These are phyloP conservation scores for Sciurus niger DNA, from an alignment of 2,113 vertebrate species.

Conservation along the genomic window DNA sequence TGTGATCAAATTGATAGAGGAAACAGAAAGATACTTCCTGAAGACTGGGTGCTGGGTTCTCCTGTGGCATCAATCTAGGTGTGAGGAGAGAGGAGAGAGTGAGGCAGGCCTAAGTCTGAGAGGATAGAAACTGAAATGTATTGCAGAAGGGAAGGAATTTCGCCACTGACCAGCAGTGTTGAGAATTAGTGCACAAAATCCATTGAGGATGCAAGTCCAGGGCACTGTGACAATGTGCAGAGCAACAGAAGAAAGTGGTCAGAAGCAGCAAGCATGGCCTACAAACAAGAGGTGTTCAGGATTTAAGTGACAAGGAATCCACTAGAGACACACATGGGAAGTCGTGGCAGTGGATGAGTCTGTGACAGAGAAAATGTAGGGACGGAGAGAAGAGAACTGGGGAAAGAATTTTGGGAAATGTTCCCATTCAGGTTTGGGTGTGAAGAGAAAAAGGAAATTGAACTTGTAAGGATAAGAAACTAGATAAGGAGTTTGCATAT, in stretches of 20 bases:
- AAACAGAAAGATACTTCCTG: neutral
- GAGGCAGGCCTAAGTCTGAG: neutral
- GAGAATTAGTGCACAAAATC: neutral
- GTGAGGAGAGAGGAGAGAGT: too few species aligned
- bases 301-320: accelerated
- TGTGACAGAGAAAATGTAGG: neutral
- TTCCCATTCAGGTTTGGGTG: neutral
- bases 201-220: neutral
- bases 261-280: neutral
- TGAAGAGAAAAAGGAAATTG: neutral
- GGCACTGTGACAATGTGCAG: neutral
- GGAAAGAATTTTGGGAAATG: neutral
- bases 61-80: neutral
- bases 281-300: accelerated
- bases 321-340: accelerated
- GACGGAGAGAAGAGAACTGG: neutral
- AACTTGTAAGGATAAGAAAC: neutral
- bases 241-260: neutral
- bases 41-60: neutral
- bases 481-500: neutral
- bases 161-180: neutral
- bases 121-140: neutral
- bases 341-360: neutral
- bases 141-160: neutral
- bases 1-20: neutral